Base-by-base conservation (phyloP, 2,113 vertebrate species). In the Acrocephalus arundinaceus region DNA sequence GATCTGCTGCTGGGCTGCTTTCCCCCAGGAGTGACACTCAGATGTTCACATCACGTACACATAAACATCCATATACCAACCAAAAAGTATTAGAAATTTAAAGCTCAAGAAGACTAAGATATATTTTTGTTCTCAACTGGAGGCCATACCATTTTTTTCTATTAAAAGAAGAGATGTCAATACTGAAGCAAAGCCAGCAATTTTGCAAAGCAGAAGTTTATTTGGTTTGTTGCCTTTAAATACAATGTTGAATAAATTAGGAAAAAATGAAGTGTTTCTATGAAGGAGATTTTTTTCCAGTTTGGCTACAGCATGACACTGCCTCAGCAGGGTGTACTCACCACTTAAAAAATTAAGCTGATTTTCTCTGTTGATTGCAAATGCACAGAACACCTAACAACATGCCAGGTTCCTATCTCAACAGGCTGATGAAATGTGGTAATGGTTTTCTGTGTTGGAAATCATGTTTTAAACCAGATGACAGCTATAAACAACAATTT, bases 341-440 rank as follows among this genome's bases (percentile, higher is more conserved):
- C 21, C 48, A 49, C 59, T 90, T 93, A 71, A 76, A 93, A 93
- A 85, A 89, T 67, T 80, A 85, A 51, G 25, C 28, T 39, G 4
- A 71, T 63, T 92, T 96, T 87, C 58, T 84, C 48, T 84, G 55
- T 68, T 93, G 63, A 90, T 71, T 94, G 71, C 58, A 87, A 71
- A 80, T 41, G 46, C n/a, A 85, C 7, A 83, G 59, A 80, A 79
- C 30, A 66, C 11, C 28, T 88, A 86, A 81, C 59, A 83, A 54
- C 70, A 68, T 3, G 1, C 28, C 23, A 70, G 15, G 62, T 66
- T 91, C 39, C 39, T 57, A 20, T 57, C 57, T 70, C 87, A 87
- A 85, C 37, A 93, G 75, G 76, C 58, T 65, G 39, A 76, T 57
- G 41, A 54, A 83, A 84, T 54, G 67, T 80, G 14, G 41, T 81